Base-by-base conservation (phyloP, 2,113 vertebrate species). In the Nestor notabilis region DNA sequence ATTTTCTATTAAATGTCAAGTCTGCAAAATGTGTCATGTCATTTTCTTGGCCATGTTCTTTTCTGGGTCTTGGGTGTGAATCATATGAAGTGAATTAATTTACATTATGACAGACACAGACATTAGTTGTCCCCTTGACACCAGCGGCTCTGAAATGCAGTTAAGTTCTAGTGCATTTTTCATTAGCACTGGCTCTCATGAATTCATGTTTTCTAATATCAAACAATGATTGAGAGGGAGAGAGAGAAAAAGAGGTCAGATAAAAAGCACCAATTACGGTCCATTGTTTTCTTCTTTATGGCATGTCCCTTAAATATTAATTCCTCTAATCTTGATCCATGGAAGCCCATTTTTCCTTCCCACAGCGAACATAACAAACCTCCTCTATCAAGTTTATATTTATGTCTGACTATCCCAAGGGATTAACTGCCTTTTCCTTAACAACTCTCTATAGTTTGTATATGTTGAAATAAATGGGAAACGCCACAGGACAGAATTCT, bases 151-250 rank as follows among this genome's bases (percentile, higher is more conserved):
- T 68, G 66, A 97, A 93, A 92, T 71, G 64, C 83, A 83, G 79
- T 90, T 78, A 83, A 92, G 50, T 89, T 95, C 64, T 94, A 75
- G 85, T 90, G 83, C 88, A 96, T 96, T 97, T 96, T 96, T 96
- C 47, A 94, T 96, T 92, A 95, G 47, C 52, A 12, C 47, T 86
- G 64, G 27, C 76, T 93, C 17, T 78, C 29, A 55, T 70, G 74
- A 92, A 89, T 90, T 92, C 65, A 21, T 92, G 39, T 87, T 68
- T 19, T 92, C 80, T 39, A 25, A 55, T 88, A 58, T 41, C 35
- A 93, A 92, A 52, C 41, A 86, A 27, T 88, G 88, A 92, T 66
- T 86, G 83, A 92, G 56, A 76, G 46, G 66, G 61, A 75, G 35
- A 24, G 65, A 63, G 28, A 35, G 66, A 81, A 68, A 91, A 89